These are phyloP conservation scores for Barypeithes pellucidus DNA, from an alignment of 2,888 invertebrate species.

Conservation along the genomic window DNA sequence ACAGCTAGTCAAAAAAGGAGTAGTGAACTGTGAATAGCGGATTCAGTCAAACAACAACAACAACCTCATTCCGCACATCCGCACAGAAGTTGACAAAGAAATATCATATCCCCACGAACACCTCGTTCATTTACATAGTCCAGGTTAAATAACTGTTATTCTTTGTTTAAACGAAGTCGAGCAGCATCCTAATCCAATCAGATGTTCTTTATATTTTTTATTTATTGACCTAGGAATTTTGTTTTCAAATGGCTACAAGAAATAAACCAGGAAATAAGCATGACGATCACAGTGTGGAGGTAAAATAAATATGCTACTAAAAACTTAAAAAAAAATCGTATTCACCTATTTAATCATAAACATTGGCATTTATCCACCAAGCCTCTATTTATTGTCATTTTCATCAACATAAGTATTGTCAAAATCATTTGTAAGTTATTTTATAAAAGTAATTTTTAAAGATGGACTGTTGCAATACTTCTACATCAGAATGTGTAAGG, in stretches of 20 bases:
- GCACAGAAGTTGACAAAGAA: too few relatives aligned
- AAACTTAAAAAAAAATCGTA: conserved; percentile 13
- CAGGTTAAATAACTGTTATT: not conserved
- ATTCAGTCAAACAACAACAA: too few relatives aligned
- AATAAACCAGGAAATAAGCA: conserved; percentile 77
- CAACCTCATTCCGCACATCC: too few relatives aligned
- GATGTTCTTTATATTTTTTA: not conserved
- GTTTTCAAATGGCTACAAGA: conserved; percentile 73
- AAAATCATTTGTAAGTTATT: conserved; percentile 47
- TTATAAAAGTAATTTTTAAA: conserved; percentile 33
- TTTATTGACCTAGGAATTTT: conserved; percentile 4
- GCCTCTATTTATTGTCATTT: conserved; percentile 29
- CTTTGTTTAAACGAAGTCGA: conserved; percentile 1
- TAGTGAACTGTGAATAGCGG: too few relatives aligned
- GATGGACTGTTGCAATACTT: conserved; percentile 47
- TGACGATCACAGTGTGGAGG: conserved; percentile 80
- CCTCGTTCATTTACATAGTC: not conserved
- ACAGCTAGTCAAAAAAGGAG: too few relatives aligned
- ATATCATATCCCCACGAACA: not conserved
- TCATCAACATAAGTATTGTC: conserved; percentile 26
- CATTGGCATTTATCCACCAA: not conserved
- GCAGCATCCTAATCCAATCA: not conserved
- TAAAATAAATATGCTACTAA: conserved; percentile 64
- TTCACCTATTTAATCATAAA: too few relatives aligned
- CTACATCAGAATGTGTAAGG: conserved; percentile 49